These are phyloP conservation scores for Heteromurus nitidus DNA, from an alignment of 2,888 invertebrate species.

Conservation along the genomic window DNA sequence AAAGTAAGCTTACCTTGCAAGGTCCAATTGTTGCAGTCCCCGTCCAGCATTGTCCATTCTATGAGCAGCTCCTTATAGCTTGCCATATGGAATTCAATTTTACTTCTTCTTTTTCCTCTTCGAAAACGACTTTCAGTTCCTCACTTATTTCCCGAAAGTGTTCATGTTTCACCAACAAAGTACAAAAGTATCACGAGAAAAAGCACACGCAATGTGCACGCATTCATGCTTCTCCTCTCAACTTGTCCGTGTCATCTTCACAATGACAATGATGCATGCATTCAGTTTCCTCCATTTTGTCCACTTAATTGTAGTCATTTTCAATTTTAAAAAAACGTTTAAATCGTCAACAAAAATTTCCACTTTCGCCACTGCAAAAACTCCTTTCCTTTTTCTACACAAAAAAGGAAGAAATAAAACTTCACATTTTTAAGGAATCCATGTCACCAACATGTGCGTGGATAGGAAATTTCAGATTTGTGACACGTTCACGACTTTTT, in stretches of 20 bases:
- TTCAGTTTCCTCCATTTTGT: slow-evolving; percentile 4
- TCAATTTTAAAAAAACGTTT: slow-evolving; percentile 6
- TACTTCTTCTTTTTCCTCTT: background rate
- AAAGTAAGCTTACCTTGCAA: slow-evolving; percentile 70
- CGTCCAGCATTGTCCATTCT: slow-evolving; percentile 73
- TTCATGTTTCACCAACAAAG: slow-evolving; percentile 15
- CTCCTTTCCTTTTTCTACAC: slow-evolving; percentile 12
- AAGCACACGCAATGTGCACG: too few species aligned
- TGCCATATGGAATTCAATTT: slow-evolving; percentile 63
- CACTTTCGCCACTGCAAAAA: background rate
- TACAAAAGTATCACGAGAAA: slow-evolving; percentile 1
- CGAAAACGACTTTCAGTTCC: background rate
- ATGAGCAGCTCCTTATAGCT: slow-evolving; percentile 70
- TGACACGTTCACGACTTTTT: slow-evolving; percentile 11
- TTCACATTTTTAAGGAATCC: slow-evolving; percentile 35
- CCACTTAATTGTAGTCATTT: slow-evolving; percentile 7
- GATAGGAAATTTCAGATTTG: slow-evolving; percentile 7
- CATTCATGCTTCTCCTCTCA: background rate
- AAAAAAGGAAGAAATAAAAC: background rate
- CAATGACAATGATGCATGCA: background rate
- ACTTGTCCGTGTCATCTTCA: background rate
- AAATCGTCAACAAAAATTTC: background rate
- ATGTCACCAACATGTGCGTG: slow-evolving; percentile 3
- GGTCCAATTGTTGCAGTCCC: slow-evolving; percentile 71
- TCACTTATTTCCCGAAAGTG: too few species aligned